Evolutionary conservation across 1,140 invertebrate species (phyloP), one percentile per base, ranked within the genome.

Genomic region (Subanguina moxae): DNA sequence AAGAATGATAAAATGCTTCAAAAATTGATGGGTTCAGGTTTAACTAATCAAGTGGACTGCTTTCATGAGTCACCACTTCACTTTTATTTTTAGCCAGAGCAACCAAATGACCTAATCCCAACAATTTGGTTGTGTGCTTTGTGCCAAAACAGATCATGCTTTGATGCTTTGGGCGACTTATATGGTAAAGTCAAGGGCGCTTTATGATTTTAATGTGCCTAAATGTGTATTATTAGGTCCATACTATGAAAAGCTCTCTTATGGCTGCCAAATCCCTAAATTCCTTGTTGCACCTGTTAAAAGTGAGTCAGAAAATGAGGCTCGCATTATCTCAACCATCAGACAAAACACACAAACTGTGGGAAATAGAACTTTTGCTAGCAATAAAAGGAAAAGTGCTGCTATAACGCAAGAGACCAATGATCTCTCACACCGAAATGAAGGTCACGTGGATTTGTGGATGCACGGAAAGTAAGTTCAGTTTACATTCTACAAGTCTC

Each of bases 131-230:
- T 52, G n/a, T 52, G 48, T 52, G 48, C 48, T 21, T 25, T 52
- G n/a, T 52, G 48, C 23, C 48, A 52, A 15, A 52, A 52, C 17
- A 52, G 48, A 52, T 52, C 48, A 25, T 52, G 48, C 23, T 52
- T 52, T 25, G 48, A 52, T 52, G 48, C n/a, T 21, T 25, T 52
- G n/a, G 48, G 48, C 11, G 48, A 52, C 17, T 25, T 52, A 15
- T 52, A 52, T 15, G 48, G 48, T 52, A 52, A 52, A 52, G 23
- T 13, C 43, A 45, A 13, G 43, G n/a, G 43, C 43, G n/a, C n/a
- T 45, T 13, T 13, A 45, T 45, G 43, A 11, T 45, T 45, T 45
- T 45, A 45, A n/a, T 45, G 11, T 45, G 11, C n/a, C 43, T 45
- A 13, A 13, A 45, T 45, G 43, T 45, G 43, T n/a, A n/a, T 45